Evolutionary conservation across 2,888 invertebrate species (phyloP), one percentile per base, ranked within the genome.

Genomic region (Spodoptera littoralis): DNA sequence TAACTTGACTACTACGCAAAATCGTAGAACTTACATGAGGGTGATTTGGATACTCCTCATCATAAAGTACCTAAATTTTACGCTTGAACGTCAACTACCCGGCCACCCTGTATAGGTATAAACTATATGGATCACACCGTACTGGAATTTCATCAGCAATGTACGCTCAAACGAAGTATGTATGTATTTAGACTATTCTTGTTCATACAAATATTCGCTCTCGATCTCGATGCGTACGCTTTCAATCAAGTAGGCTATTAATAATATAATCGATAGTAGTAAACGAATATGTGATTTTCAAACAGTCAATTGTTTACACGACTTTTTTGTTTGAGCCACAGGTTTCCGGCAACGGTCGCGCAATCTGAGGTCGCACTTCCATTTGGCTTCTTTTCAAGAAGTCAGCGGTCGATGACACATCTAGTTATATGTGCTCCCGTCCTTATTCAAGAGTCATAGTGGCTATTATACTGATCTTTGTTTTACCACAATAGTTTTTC

Each of bases 331-430:
- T 67, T 58, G 64, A 55, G 73, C 84, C 84, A 80, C 80, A 82
- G 83, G 83, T 81, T 84, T 84, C 85, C 86, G 81, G 73, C 59
- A 54, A 63, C 60, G 60, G 61, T 61, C 68, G 53, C 77, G 74
- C 75, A 81, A 60, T 49, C 44, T 70, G 76, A 73, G 75, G 72
- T 77, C 73, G 71, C 58, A 65, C 73, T 79, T 77, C 76, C 68
- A 79, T 85, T 85, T 86, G 86, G 87, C 86, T 66, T 71, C n/a
- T 70, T 74, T 83, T 85, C 86, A 85, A 86, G 63, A 79, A 62
- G 68, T 71, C 73, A 66, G 80, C 80, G 82, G 81, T 84, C 77
- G 83, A 83, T 83, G 84, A 81, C 81, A 84, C 77, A 76, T 73
- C 56, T 71, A 65, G 66, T 56, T 71, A 64, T 54, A 70, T 58